Evolutionary conservation across 2,113 vertebrate genomes (phyloP), one percentile per base, ranked within the genome.

Genomic region (Eupsittula cactorum): DNA sequence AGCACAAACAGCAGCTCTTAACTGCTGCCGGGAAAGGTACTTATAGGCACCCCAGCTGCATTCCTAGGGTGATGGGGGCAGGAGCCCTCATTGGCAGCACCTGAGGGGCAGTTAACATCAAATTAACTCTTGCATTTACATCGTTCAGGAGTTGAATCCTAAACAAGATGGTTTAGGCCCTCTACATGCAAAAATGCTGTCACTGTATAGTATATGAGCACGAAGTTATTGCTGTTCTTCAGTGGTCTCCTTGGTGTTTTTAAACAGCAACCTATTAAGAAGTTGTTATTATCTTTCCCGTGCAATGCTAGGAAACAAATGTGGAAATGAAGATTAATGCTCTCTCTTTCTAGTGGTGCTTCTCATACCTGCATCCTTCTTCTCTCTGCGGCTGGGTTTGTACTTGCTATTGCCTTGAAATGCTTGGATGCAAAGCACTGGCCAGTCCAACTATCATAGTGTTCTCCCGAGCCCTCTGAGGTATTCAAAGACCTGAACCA

Each of bases 21-120:
- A 1, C 1, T 1, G 0, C 2, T 35, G 0, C 42, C 69, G 37
- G 20, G 73, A 46, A 52, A 65, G 25, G 16, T 35, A 15, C 10
- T 88, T 75, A 53, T 17, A 65, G 68, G 27, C 15, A 35, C 39
- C 62, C 17, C 47, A 80, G 18, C n/a, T 47, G 27, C 7, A 19
- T 41, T 50, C 7, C 41, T 23, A 12, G 18, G 17, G 20, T 17
- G 19, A 16, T 21, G 46, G 20, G 53, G 62, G 13, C n/a, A 31
- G 31, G 14, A 86, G 25, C 37, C 20, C 42, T 57, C 33, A 68
- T 0, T 50, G 88, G 60, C 33, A 63, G 9, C 41, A 74, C 28
- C 53, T 70, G 62, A 37, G 33, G 23, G n/a, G 29, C 18, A 64
- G 20, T n/a, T 50, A 68, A 77, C 16, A 39, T 21, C 46, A 69